Base-by-base conservation (phyloP, 35 echinoderm and acorn worm genomes). In the Hemicentrotus pulcherrimus region DNA sequence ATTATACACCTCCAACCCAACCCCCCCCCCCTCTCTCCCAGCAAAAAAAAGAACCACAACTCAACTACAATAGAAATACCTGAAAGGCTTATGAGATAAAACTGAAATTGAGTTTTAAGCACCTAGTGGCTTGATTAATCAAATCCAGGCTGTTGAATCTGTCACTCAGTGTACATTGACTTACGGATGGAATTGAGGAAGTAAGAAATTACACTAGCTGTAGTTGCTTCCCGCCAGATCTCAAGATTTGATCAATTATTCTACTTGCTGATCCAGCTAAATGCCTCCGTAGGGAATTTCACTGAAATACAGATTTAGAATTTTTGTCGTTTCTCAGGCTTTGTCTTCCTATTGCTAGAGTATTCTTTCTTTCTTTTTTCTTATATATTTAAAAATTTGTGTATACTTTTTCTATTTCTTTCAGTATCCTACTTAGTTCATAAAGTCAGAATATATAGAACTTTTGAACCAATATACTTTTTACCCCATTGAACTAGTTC, bases 121-220 rank as follows among this genome's bases (percentile, higher is more conserved):
- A 90, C 88, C 46, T n/a, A 33, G 88, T 45, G 88, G 32, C 88
- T 90, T 90, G 88, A 90, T 90, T 90, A 90, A 90, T 90, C 88
- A 90, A 90, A 90, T 90, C 88, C 88, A 90, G 88, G 88, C 88
- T 90, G 88, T 90, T 90, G 32, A 90, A 47, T 47, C 32, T 90
- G 88, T 90, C 88, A 90, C 88, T 90, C 88, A 90, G 46, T 90
- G 88, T 33, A 90, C 88, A 90, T 90, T 90, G 88, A 90, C 46
- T 90, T 90, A 47, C 46, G 88, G 32, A 47, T 33, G 88, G 46
- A 90, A 90, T 90, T 47, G 46, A 90, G 88, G 88, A 90, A 90
- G 88, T 90, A 90, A 90, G 88, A 90, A 90, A 90, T 90, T 90
- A 90, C 88, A 90, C 88, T 90, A 90, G 88, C 88, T 90, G 88